These are phyloP conservation scores for Cryptoblepharus egeriae DNA, from an alignment of 2,797 vertebrate genomes.

Conservation along the genomic window DNA sequence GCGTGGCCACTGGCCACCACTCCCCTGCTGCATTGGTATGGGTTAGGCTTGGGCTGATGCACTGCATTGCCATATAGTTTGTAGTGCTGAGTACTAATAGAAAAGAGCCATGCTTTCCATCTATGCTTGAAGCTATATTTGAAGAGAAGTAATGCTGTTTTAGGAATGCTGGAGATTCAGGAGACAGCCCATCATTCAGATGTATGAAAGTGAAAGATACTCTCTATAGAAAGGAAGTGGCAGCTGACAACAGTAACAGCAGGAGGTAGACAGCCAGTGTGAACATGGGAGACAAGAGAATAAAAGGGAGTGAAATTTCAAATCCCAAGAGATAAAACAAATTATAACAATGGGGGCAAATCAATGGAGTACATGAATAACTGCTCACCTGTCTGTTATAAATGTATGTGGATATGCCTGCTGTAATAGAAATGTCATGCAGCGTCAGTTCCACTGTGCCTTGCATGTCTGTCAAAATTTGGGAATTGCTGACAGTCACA, in stretches of 20 bases:
- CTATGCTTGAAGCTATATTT: not conserved
- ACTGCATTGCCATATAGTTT: not conserved
- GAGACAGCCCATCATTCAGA: not conserved
- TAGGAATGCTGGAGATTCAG: not conserved
- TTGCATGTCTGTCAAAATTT: not conserved
- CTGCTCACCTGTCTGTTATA: not conserved
- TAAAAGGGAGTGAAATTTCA: not conserved
- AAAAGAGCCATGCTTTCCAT: not conserved
- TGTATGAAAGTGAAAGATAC: not conserved
- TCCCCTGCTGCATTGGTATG: too few relatives aligned
- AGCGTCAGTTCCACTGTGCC: constrained; percentile 4
- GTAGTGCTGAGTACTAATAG: not conserved
- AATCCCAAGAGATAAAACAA: constrained; percentile 21
- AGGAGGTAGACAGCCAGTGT: not conserved
- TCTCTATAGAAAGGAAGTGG: not conserved
- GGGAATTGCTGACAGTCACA: not conserved
- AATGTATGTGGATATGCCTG: not conserved
- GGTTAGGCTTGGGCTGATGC: not conserved
- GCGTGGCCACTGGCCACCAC: too few relatives aligned
- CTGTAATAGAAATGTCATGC: not conserved
- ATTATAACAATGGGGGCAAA: constrained; percentile 6
- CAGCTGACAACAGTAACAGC: not conserved
- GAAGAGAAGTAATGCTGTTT: constrained; percentile 4
- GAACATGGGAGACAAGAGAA: not conserved
- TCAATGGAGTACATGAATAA: constrained; percentile 19